Percentiles rank a stretch among this genome's conserved stretches.
Conservation (phyloP, 2,113 vertebrate species). For the Heterotilapia buettikoferi region DNA sequence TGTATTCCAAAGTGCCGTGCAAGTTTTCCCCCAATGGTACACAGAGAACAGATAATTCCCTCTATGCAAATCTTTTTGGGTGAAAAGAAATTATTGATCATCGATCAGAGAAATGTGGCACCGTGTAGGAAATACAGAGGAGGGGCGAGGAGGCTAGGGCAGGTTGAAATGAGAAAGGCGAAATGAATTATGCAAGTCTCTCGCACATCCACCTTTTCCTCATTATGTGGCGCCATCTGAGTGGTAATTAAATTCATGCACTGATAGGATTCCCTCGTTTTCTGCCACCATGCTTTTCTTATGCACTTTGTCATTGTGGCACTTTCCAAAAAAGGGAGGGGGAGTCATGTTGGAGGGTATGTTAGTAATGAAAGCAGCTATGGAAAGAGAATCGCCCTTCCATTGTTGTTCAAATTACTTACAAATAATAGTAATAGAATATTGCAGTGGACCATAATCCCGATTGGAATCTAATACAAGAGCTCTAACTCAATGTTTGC, state of each 20-base stretch:
- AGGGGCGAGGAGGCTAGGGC: not conserved
- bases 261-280: slow-evolving; percentile 80
- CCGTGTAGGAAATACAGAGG: slow-evolving; percentile 5
- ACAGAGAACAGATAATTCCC: slow-evolving; percentile 11
- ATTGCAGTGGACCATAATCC: not conserved
- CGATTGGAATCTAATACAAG: not conserved
- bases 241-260: slow-evolving; percentile 78
- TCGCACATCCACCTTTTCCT: slow-evolving; percentile 64
- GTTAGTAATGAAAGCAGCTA: not conserved
- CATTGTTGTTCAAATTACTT: not conserved
- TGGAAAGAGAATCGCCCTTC: not conserved
- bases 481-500: not conserved
- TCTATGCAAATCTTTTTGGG: slow-evolving; percentile 59
- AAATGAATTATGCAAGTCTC: slow-evolving; percentile 66
- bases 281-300: slow-evolving; percentile 69
- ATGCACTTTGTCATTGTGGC: slow-evolving; percentile 79
- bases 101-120: slow-evolving; percentile 41
- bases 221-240: slow-evolving; percentile 66
- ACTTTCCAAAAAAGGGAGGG: slow-evolving; percentile 54
- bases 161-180: slow-evolving; percentile 43
- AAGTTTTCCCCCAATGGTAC: slow-evolving; percentile 5
- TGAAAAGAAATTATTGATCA: slow-evolving; percentile 56
- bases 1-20: slow-evolving; percentile 18
- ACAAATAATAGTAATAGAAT: not conserved
- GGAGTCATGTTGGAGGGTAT: slow-evolving; percentile 14